Base-by-base conservation (phyloP, 2,888 invertebrate genomes). In the Eupeodes latifasciatus region DNA sequence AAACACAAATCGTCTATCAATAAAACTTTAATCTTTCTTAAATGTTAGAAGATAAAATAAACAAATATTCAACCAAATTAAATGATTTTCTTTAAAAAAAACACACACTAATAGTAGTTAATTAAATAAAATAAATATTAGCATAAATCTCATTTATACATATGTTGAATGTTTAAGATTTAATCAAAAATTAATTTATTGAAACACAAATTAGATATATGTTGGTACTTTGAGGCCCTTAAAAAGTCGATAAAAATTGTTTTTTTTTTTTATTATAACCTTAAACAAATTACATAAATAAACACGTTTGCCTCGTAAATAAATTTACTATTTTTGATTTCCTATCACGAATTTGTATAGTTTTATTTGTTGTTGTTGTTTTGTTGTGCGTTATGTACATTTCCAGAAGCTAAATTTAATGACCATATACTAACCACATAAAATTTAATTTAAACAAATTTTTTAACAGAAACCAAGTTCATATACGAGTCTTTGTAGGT, bases 231-330 rank as follows among this genome's bases (percentile, higher is more conserved):
- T 34, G 36, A 67, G 51, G 51, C 51, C 51, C 34, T 67, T 51
- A 11, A 55, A 71, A 71, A 51, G 12, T 47, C 11, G 19, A 71
- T 71, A 40, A 57, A 51, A 36, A 53, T 53, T 10, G 27, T 27
- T 27, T 1, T 27, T 3, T 3, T 27, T n/a, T 69, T 69, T 19
- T 19, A 19, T 19, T 55, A 57, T 10, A 19, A 71, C 40, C 44
- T 55, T 27, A 19, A 1, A 71, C 36, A 71, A 71, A 71, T 55
- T 71, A 71, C 55, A 36, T 27, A 44, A 71, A 66, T 12, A 16
- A 71, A 14, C 57, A 71, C 71, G 71, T 71, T 57, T 55, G 10
- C 71, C 71, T 71, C 71, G 71, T 71, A 27, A 71, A 71, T 12
- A 40, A 57, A 27, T 57, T 40, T 55, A 47, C n/a, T 49, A 14